Evolutionary conservation across 2,113 vertebrate genomes (phyloP).

Genomic region (Burhinus oedicnemus): DNA sequence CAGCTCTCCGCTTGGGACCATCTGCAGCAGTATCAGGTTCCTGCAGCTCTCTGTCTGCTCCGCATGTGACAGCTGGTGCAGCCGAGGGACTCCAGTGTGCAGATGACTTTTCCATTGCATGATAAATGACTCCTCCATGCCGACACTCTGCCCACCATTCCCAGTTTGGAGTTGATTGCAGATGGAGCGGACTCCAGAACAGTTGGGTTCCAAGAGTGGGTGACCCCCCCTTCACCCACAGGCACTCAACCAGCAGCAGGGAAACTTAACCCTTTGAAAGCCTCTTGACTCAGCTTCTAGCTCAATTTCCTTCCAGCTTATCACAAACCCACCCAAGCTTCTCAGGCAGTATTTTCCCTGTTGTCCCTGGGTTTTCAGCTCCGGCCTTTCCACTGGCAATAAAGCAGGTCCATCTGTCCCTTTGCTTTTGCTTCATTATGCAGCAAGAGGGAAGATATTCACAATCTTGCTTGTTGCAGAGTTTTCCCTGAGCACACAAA

Average conservation of each 20-base stretch:
- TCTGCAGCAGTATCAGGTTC: not conserved
- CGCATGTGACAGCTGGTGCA: not conserved
- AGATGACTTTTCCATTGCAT: slow-evolving; percentile 18
- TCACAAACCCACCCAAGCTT: not conserved
- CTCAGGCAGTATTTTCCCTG: not conserved
- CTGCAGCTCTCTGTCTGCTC: slow-evolving; percentile 22
- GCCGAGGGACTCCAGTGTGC: not conserved
- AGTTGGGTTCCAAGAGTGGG: not conserved
- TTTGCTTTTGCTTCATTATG: not conserved
- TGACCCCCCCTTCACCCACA: not conserved
- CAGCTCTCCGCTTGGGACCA: not conserved
- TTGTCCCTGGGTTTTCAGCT: not conserved
- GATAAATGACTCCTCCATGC: not conserved
- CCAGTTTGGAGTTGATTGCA: not conserved
- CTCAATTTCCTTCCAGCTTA: not conserved
- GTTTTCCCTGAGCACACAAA: not conserved
- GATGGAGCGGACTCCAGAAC: not conserved
- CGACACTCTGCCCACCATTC: not conserved
- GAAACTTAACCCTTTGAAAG: slow-evolving; percentile 11
- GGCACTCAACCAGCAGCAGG: not conserved
- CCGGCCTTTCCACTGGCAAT: not conserved
- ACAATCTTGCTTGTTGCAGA: not conserved
- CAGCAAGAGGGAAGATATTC: not conserved
- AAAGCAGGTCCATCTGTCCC: not conserved
- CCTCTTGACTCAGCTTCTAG: not conserved